A percentile compares a stretch with the other conserved stretches of the same genome.
These are phyloP conservation scores for Pseudomyrmex concolor DNA, from an alignment of 1,140 invertebrate species.

Conservation along the genomic window DNA sequence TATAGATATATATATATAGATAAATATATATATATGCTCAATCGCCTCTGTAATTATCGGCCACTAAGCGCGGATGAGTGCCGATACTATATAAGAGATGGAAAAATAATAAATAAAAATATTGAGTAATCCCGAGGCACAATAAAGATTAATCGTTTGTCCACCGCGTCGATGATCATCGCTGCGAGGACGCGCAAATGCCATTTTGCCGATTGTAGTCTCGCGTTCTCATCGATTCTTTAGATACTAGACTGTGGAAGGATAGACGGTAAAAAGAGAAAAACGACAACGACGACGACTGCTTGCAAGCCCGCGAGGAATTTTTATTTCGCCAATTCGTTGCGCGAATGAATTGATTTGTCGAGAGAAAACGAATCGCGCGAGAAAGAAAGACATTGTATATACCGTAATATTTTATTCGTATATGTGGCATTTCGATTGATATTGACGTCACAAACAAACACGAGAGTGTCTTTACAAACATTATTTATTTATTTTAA, in stretches of 20 bases:
- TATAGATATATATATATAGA: not conserved
- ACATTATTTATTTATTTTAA: too few species aligned
- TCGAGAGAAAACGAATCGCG: not conserved
- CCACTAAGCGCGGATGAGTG: conserved; percentile 16
- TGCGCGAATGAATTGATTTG: conserved; percentile 32
- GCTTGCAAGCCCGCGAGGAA: not conserved
- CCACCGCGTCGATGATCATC: conserved; percentile 24
- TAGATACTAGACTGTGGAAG: conserved; percentile 59
- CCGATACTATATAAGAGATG: conserved; percentile 7
- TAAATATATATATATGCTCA: conserved; percentile 7
- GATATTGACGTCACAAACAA: too few species aligned
- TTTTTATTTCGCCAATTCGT: conserved; percentile 40
- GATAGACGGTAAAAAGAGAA: conserved; percentile 32
- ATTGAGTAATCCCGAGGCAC: conserved; percentile 1
- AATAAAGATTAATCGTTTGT: conserved; percentile 51
- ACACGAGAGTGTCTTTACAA: too few species aligned
- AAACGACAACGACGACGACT: not conserved
- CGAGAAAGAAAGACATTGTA: not conserved
- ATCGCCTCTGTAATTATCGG: conserved; percentile 22
- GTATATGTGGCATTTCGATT: too few species aligned
- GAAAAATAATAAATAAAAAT: conserved; percentile 52
- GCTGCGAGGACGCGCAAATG: conserved; percentile 54
- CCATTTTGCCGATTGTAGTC: conserved; percentile 57
- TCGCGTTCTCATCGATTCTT: conserved; percentile 60
- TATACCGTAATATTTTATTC: not conserved